phyloP scores from a whole-genome alignment of 2,888 invertebrate genomes.

The Morpho helenor region DNA sequence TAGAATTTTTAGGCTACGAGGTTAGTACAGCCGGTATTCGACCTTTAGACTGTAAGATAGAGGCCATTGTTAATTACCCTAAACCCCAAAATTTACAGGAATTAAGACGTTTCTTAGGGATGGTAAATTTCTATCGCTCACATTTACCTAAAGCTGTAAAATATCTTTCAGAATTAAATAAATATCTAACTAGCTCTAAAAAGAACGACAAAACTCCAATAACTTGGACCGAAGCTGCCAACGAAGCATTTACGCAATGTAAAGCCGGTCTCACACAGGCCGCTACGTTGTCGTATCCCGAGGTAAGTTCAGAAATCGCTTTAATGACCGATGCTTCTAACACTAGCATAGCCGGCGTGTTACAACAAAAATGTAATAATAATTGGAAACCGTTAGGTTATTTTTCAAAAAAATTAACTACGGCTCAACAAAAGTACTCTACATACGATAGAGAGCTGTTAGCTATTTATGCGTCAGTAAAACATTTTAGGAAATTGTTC shows the following conservation, averaged over 20 bases:
- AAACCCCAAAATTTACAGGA: background rate
- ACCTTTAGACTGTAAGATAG: background rate
- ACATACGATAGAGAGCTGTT: slow-evolving; percentile 6
- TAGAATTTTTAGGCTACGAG: background rate
- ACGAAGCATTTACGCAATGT: slow-evolving; percentile 27
- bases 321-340: slow-evolving; percentile 42
- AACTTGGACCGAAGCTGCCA: slow-evolving; percentile 25
- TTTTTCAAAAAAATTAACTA: slow-evolving; percentile 36
- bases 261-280: slow-evolving; percentile 30
- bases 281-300: slow-evolving; percentile 35
- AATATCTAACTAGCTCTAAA: slow-evolving; percentile 8
- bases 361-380: slow-evolving; percentile 35
- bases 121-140: slow-evolving; percentile 1
- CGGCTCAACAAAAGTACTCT: slow-evolving; percentile 21
- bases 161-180: background rate
- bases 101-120: background rate
- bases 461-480: slow-evolving; percentile 11
- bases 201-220: slow-evolving; percentile 23
- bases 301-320: slow-evolving; percentile 26
- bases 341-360: slow-evolving; percentile 37
- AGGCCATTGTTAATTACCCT: background rate
- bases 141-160: background rate
- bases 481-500: too few species aligned
- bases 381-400: slow-evolving; percentile 34
- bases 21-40: background rate